Percentiles rank a stretch among this genome's conserved stretches.
These are phyloP conservation scores for Acronicta leporina DNA, from an alignment of 2,888 invertebrate species.

Conservation along the genomic window DNA sequence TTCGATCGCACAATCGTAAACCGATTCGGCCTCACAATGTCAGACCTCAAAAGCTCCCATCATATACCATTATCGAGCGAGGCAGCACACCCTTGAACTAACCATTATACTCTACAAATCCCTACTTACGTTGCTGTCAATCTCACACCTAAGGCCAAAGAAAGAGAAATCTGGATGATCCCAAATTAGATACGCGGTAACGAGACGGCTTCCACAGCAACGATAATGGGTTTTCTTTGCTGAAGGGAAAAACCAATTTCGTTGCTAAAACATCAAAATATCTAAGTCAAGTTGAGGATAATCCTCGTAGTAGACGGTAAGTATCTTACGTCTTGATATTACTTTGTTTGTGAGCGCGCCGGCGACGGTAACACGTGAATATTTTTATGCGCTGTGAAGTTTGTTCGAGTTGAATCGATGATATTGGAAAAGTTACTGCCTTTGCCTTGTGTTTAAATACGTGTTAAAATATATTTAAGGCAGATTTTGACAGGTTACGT, in stretches of 20 bases:
- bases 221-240: conserved; percentile 80
- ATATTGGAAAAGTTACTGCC: conserved; percentile 49
- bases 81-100: conserved; percentile 60
- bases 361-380: conserved; percentile 42
- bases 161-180: conserved; percentile 78
- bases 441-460: conserved; percentile 38
- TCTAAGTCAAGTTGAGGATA: conserved; percentile 79
- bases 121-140: conserved; percentile 71
- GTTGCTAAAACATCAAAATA: conserved; percentile 80
- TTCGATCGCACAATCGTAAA: conserved; percentile 46
- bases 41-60: conserved; percentile 51
- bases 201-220: conserved; percentile 70
- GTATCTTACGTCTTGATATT: conserved; percentile 73
- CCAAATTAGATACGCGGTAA: conserved; percentile 81
- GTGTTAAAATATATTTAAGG: conserved; percentile 26
- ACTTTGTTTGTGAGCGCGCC: conserved; percentile 65
- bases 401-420: conserved; percentile 45
- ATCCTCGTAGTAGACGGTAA: conserved; percentile 73
- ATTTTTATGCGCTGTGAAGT: conserved; percentile 51
- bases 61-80: conserved; percentile 57
- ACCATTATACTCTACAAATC: conserved; percentile 71
- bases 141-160: conserved; percentile 72
- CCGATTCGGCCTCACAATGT: conserved; percentile 53
- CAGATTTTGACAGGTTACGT: conserved; percentile 9
- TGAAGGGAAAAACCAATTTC: conserved; percentile 80